Percentiles rank a stretch among this genome's conserved stretches.
Conservation (phyloP, 2,797 vertebrate genomes). For the Bryconaethiops microstoma region DNA sequence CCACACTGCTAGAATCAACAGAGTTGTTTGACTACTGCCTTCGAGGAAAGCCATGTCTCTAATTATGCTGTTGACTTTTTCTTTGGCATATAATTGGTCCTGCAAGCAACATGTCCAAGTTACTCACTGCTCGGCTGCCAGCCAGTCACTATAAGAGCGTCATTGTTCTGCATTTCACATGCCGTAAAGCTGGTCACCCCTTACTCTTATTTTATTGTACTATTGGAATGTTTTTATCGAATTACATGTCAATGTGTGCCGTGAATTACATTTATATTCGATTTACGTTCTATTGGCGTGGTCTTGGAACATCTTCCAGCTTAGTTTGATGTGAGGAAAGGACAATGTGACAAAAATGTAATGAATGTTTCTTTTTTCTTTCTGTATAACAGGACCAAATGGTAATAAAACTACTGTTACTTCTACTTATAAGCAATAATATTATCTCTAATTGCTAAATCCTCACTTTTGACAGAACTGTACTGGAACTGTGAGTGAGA, state of each 20-base stretch:
- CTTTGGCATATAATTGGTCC: neutral
- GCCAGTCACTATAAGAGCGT: neutral
- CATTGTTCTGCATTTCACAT: neutral
- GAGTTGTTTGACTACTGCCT: constrained; percentile 1
- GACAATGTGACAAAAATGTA: no score
- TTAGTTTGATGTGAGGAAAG: no score
- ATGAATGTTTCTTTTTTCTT: no score
- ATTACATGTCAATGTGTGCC: no score
- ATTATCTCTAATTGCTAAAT: no score
- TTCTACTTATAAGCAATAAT: no score
- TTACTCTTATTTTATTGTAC: neutral
- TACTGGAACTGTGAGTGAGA: neutral
- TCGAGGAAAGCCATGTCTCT: constrained; percentile 2
- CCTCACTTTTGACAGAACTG: neutral
- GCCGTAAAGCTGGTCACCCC: neutral
- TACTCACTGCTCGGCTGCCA: neutral
- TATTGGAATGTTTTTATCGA: no score
- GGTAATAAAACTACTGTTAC: no score
- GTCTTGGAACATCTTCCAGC: no score
- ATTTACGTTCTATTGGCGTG: no score
- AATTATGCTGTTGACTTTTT: constrained; percentile 7
- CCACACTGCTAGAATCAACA: constrained; percentile 21
- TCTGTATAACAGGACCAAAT: no score
- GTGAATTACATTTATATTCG: no score
- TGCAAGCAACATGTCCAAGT: neutral